Conservation (phyloP, 2,797 vertebrate genomes). For the Gymnopithys bicolor region DNA sequence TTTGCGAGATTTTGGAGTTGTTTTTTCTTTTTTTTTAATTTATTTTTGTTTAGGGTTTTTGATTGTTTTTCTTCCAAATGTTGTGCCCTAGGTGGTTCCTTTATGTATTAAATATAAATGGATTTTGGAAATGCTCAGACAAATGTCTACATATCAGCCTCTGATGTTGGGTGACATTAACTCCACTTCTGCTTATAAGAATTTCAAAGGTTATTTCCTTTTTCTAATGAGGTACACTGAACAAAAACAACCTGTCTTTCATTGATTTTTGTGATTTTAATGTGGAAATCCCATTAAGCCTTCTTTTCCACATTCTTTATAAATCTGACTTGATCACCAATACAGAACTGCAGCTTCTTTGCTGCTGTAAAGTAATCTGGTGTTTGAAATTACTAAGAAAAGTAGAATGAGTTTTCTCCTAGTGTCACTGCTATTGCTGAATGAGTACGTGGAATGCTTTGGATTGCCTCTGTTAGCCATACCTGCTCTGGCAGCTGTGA, state of each 20-base stretch:
- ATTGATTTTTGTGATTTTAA: background rate
- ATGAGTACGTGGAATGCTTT: background rate
- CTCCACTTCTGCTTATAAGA: background rate
- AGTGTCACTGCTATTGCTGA: background rate
- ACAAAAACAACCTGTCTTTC: background rate
- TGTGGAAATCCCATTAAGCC: background rate
- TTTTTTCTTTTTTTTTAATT: too few species aligned
- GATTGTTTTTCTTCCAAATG: background rate
- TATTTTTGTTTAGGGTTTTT: too few species aligned
- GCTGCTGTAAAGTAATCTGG: background rate
- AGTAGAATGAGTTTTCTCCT: background rate
- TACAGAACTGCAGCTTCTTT: background rate
- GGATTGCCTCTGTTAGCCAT: background rate
- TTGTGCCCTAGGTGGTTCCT: background rate
- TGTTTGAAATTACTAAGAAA: background rate
- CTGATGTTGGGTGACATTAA: background rate
- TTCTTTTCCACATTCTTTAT: background rate
- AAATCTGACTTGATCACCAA: background rate
- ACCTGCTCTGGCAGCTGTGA: background rate
- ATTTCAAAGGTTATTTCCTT: background rate
- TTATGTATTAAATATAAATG: background rate
- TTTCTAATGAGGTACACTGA: background rate
- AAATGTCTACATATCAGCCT: background rate
- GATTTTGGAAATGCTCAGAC: background rate
- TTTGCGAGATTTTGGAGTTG: background rate